A percentile compares a stretch with the other conserved stretches of the same genome.
These are phyloP conservation scores for Grapholita molesta DNA, from an alignment of 1,140 invertebrate genomes.

Conservation along the genomic window DNA sequence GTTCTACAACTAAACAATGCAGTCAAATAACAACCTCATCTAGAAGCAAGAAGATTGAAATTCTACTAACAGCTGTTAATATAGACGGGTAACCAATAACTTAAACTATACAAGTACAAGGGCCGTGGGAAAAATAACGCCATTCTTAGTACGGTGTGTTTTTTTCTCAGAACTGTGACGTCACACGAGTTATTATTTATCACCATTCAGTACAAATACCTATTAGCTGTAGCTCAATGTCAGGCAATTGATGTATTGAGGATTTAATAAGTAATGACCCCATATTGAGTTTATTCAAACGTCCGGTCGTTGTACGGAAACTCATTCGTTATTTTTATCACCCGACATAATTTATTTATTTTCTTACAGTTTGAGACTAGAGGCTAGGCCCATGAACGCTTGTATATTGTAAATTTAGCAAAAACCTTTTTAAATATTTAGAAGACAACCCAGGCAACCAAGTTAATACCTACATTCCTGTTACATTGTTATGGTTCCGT, in stretches of 20 bases:
- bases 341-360: neutral
- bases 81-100: neutral
- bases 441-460: no score
- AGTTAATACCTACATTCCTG: no score
- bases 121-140: constrained; percentile 32
- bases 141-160: constrained; percentile 28
- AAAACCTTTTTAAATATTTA: neutral
- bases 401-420: no score
- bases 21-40: neutral
- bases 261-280: neutral
- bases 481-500: no score
- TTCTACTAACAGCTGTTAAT: neutral
- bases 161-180: constrained; percentile 30
- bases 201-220: neutral
- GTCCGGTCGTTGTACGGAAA: neutral
- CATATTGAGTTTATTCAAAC: neutral
- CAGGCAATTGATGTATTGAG: neutral
- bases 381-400: no score
- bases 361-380: no score
- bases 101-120: constrained; percentile 6
- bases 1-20: neutral
- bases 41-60: neutral
- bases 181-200: constrained; percentile 4
- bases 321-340: neutral
- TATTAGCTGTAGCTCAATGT: constrained; percentile 9